These are phyloP conservation scores for Pammene fasciana DNA, from an alignment of 2,888 invertebrate species.

Conservation along the genomic window DNA sequence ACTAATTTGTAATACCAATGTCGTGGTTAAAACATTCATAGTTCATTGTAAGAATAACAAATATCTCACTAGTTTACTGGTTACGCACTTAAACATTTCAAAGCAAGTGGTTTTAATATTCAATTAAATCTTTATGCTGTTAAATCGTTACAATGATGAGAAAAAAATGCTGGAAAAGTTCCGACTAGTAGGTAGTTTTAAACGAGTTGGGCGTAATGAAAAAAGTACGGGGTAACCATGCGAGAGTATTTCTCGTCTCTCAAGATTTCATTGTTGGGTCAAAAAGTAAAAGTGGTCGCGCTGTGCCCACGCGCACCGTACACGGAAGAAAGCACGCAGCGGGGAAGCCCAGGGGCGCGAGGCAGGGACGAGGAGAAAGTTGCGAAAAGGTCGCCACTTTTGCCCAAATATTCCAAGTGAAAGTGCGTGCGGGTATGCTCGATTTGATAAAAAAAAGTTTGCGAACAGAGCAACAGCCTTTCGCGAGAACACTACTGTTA, in stretches of 20 bases:
- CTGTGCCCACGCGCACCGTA: constrained; percentile 64
- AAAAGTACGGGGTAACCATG: constrained; percentile 2
- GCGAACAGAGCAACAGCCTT: constrained; percentile 33
- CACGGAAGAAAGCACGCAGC: constrained; percentile 58
- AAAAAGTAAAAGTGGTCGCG: constrained; percentile 77
- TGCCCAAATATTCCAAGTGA: constrained; percentile 82
- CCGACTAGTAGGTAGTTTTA: not conserved
- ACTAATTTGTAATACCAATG: no score
- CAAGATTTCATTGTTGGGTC: constrained; percentile 48
- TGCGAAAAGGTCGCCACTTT: constrained; percentile 81
- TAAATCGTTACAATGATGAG: constrained; percentile 7
- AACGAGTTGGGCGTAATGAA: not conserved
- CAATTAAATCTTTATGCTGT: not conserved
- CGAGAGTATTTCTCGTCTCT: constrained; percentile 33
- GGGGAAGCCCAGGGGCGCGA: constrained; percentile 47
- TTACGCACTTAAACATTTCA: no score
- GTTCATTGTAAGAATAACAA: no score
- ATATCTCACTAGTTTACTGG: no score
- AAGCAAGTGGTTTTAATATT: no score
- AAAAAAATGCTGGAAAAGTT: not conserved
- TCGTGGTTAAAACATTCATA: no score
- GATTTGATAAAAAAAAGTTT: constrained; percentile 65
- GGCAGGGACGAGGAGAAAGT: constrained; percentile 70
- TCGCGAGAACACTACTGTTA: constrained; percentile 29
- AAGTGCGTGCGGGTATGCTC: constrained; percentile 69